phyloP scores from a whole-genome alignment of 1,140 invertebrate genomes.

The Apolygus lucorum region DNA sequence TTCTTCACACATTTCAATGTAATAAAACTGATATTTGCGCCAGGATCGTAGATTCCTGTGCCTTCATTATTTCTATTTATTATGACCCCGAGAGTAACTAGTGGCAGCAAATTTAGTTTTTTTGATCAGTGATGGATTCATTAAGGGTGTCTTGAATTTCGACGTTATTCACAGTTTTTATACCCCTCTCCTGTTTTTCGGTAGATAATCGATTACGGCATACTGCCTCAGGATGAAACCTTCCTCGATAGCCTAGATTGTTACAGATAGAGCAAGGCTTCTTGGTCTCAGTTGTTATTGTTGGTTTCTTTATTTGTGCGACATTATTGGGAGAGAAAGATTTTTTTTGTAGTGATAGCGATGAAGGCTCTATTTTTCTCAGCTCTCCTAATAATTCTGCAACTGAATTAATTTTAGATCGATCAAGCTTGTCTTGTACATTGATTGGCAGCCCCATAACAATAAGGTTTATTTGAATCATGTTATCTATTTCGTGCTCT shows the following conservation, averaged over 20 bases:
- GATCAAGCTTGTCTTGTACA: slow-evolving; percentile 34
- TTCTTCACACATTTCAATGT: slow-evolving; percentile 9
- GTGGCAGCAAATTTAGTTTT: slow-evolving; percentile 12
- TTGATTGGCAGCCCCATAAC: slow-evolving; percentile 33
- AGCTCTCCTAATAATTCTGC: slow-evolving; percentile 6
- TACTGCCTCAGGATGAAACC: slow-evolving; percentile 6
- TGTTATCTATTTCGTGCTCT: not conserved
- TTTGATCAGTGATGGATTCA: slow-evolving; percentile 2
- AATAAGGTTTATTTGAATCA: slow-evolving; percentile 33
- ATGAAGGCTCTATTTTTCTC: slow-evolving; percentile 6
- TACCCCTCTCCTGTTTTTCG: not conserved
- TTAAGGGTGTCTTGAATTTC: not conserved
- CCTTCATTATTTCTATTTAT: slow-evolving; percentile 28
- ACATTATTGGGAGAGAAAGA: not conserved
- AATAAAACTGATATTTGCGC: slow-evolving; percentile 18
- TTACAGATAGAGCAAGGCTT: slow-evolving; percentile 18
- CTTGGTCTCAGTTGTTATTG: not conserved
- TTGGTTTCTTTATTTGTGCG: not conserved
- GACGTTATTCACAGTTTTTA: not conserved
- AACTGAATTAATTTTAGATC: slow-evolving; percentile 9
- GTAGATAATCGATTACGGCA: slow-evolving; percentile 2
- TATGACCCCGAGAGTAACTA: slow-evolving; percentile 3
- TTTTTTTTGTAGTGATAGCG: not conserved
- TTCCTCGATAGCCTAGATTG: slow-evolving; percentile 6
- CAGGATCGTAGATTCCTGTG: slow-evolving; percentile 25